Percentiles rank a stretch among this genome's conserved stretches.
Conservation (phyloP, 2,797 vertebrate genomes). For the Coccyzus lansbergi region DNA sequence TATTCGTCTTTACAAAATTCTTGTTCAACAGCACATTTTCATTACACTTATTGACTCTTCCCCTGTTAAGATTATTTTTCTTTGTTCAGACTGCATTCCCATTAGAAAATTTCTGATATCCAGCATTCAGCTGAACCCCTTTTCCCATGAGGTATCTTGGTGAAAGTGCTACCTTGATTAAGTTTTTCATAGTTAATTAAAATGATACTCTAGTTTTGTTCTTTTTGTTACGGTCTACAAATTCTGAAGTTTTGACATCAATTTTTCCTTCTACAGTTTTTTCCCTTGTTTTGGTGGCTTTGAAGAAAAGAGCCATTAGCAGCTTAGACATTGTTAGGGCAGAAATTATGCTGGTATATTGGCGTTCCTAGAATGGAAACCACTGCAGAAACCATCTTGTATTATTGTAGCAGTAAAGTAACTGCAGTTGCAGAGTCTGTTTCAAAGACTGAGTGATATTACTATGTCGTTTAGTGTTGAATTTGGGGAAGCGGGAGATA, state of each 20-base stretch:
- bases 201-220: fast-evolving
- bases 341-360: neutral
- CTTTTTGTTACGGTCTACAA: neutral
- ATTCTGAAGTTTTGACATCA: neutral
- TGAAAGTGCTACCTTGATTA: neutral
- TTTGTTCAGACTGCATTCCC: neutral
- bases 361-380: neutral
- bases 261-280: neutral
- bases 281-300: neutral
- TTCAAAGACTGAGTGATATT: neutral
- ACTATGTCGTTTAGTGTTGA: neutral
- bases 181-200: neutral
- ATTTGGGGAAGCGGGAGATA: neutral
- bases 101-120: neutral
- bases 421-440: neutral
- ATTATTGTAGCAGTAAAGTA: neutral
- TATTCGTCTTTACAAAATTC: neutral
- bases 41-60: neutral
- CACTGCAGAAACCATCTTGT: neutral
- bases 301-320: neutral
- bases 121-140: neutral
- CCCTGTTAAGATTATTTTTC: neutral
- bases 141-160: neutral
- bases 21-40: neutral
- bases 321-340: neutral